These are phyloP conservation scores for Thecophora atra DNA, from an alignment of 2,888 invertebrate species.

Conservation along the genomic window DNA sequence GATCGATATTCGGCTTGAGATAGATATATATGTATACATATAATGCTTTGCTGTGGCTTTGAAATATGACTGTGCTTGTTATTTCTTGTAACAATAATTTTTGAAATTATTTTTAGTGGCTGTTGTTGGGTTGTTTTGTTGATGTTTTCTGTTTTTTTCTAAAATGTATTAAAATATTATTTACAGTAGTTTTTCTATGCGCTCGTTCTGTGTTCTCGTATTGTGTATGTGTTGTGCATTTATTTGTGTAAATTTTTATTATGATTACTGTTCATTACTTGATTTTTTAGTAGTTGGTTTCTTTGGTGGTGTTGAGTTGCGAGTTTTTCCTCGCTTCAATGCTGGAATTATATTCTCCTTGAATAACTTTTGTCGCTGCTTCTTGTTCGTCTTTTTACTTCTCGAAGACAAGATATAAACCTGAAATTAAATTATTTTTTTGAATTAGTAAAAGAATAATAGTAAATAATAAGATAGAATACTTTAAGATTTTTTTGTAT, in stretches of 20 bases:
- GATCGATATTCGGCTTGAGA: conserved; percentile 48
- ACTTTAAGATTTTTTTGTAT: not conserved
- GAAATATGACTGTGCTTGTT: conserved; percentile 29
- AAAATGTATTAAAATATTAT: conserved; percentile 66
- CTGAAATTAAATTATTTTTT: conserved; percentile 46
- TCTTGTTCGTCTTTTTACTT: conserved; percentile 38
- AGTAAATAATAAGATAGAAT: conserved; percentile 13
- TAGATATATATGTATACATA: conserved; percentile 40
- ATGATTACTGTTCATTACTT: conserved; percentile 59
- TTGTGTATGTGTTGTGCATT: conserved; percentile 46
- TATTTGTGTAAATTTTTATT: conserved; percentile 48
- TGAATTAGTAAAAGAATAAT: conserved; percentile 18
- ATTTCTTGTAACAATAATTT: conserved; percentile 27
- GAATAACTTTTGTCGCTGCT: conserved; percentile 49
- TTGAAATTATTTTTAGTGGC: conserved; percentile 38
- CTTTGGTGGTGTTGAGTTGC: conserved; percentile 59
- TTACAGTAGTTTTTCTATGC: conserved; percentile 51
- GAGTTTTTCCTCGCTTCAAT: conserved; percentile 37
- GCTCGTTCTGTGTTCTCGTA: conserved; percentile 45
- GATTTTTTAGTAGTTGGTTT: conserved; percentile 62
- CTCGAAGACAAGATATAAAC: conserved; percentile 61
- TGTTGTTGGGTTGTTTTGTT: conserved; percentile 39
- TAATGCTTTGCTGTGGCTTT: conserved; percentile 36
- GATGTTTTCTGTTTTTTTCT: no score
- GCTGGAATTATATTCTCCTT: not conserved